Evolutionary conservation across 2,113 vertebrate species (phyloP).

Genomic region (Lagopus muta): DNA sequence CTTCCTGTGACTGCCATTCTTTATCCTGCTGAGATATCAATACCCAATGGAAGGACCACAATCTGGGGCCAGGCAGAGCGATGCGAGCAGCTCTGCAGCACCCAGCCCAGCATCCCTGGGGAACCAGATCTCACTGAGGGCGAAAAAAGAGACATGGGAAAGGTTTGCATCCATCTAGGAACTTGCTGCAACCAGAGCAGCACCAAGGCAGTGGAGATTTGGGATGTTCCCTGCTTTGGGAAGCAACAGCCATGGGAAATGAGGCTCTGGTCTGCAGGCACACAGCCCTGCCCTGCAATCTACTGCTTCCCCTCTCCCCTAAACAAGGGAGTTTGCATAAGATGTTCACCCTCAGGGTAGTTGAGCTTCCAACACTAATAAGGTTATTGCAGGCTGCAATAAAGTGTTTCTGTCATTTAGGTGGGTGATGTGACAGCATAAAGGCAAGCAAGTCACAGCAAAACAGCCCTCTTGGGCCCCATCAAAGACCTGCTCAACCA

Average conservation of each 20-base stretch:
- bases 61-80: conserved; percentile 1
- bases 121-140: neutral
- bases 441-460: neutral
- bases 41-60: neutral
- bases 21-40: neutral
- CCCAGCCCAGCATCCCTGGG: accelerated
- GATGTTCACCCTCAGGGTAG: neutral
- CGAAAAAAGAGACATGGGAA: neutral
- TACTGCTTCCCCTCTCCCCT: neutral
- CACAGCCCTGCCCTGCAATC: neutral
- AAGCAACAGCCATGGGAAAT: neutral
- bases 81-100: neutral
- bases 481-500: neutral
- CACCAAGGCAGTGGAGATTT: accelerated
- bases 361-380: neutral
- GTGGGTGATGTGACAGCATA: neutral
- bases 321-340: neutral
- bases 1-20: neutral
- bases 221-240: neutral
- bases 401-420: neutral
- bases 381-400: neutral
- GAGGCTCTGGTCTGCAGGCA: neutral
- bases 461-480: neutral
- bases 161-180: neutral
- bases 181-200: neutral